phyloP scores from a whole-genome alignment of 2,797 vertebrate species.

The Bradypus variegatus region DNA sequence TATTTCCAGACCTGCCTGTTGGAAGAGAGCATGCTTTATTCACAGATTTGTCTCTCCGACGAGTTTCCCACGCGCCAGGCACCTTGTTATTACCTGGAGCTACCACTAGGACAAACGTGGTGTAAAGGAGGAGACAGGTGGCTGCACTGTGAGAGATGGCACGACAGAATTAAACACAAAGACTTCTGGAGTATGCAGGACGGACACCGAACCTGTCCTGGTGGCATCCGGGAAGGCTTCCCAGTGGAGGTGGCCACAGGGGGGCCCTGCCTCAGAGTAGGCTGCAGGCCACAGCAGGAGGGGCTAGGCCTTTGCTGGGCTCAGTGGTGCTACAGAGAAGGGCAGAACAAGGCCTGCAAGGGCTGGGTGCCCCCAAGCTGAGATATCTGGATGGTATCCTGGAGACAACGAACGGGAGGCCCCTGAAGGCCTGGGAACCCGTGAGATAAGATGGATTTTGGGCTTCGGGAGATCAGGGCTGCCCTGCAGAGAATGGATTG shows the following conservation, averaged over 20 bases:
- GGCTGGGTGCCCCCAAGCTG: neutral
- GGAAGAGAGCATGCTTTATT: neutral
- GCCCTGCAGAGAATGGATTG: neutral
- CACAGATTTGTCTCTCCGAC: neutral
- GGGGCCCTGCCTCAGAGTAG: neutral
- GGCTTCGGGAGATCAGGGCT: neutral
- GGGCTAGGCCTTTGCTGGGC: neutral
- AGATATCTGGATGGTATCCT: neutral
- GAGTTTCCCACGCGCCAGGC: neutral
- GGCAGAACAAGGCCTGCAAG: neutral
- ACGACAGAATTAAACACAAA: neutral
- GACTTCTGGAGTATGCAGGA: neutral
- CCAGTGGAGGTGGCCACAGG: neutral
- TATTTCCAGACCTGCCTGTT: constrained; percentile 14
- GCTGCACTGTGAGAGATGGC: neutral
- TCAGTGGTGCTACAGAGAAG: neutral
- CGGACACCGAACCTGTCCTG: neutral
- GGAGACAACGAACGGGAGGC: neutral
- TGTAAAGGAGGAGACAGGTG: neutral
- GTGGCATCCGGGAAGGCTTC: neutral
- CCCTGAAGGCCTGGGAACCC: neutral
- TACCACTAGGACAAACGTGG: neutral
- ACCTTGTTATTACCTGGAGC: neutral
- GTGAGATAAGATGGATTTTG: neutral
- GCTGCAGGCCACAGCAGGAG: neutral